Base-by-base conservation (phyloP, 2,113 vertebrate genomes). In the Strigops habroptila region DNA sequence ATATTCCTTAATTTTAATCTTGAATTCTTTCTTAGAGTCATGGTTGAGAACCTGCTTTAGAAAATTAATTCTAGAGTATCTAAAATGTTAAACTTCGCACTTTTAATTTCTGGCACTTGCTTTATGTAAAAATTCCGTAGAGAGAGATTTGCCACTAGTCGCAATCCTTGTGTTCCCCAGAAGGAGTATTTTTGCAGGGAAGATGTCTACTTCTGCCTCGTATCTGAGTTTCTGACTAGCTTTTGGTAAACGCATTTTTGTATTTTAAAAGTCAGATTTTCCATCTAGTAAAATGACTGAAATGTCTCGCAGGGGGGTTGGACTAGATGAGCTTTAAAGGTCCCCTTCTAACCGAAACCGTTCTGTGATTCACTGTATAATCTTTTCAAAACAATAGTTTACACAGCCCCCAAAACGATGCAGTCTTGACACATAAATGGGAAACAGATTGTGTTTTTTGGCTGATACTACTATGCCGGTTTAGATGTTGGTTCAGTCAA, bases 381-480 rank as follows among this genome's bases (percentile, higher is more conserved):
- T 99, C 98, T 98, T 99, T 97, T 99, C 97, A 98, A 98, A 99
- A 99, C 98, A 99, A 98, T 97, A 98, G 98, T 98, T 98, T 98
- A 98, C 94, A 97, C 97, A 98, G 98, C 98, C 98, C 98, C 98
- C 97, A 97, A 98, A 99, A 99, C 98, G 98, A 98, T 98, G 98
- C 98, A 97, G 97, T 98, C 98, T 97, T 99, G 99, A 99, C 98
- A 98, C 98, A 97, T 94, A 99, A 99, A 99, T 99, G 98, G 98
- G 98, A 99, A 99, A 98, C 99, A 99, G 98, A 99, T 98, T 98
- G 98, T 98, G 96, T 82, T 96, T 98, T 97, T 99, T 99, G 99
- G 99, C 99, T 93, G 97, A 97, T 98, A 95, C 62, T 97, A 76
- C 97, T 51, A 21, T 96, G 96, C 98, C 98, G 98, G 98, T 98